phyloP scores from a whole-genome alignment of 2,113 vertebrate genomes.

The Atherinomorus stipes region DNA sequence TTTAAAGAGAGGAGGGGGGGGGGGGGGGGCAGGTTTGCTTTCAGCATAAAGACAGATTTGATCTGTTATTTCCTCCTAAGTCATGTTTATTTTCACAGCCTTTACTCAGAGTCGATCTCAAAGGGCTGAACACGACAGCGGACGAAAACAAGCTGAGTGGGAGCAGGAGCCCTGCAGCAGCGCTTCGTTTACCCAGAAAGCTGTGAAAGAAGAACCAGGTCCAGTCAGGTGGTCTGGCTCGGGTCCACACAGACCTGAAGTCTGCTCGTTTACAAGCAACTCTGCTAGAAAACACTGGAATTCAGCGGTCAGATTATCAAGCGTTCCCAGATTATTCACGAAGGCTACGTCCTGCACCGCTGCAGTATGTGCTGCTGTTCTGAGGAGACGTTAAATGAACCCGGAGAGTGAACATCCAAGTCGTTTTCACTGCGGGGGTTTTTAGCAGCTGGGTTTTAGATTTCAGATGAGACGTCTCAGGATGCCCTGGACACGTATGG shows the following conservation, averaged over 20 bases:
- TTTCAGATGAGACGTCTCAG: conserved; percentile 54
- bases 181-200: conserved; percentile 8
- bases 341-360: no score
- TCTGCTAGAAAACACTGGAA: no score
- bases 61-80: conserved; percentile 5
- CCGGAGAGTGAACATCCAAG: conserved; percentile 57
- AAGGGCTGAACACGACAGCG: conserved; percentile 27
- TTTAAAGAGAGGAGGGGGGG: conserved; percentile 12
- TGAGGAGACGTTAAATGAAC: conserved; percentile 29
- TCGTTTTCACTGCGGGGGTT: conserved; percentile 53
- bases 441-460: conserved; percentile 64
- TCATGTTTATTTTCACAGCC: conserved; percentile 36
- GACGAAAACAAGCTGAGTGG: conserved; percentile 16
- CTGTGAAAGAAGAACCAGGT: not conserved
- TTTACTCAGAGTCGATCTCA: conserved; percentile 37
- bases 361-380: no score
- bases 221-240: not conserved
- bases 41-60: not conserved
- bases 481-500: conserved; percentile 13
- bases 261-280: conserved; percentile 15
- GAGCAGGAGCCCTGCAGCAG: conserved; percentile 19
- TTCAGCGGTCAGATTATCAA: no score
- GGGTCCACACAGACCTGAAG: not conserved
- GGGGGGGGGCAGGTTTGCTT: conserved; percentile 4
- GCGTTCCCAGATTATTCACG: no score